Base-by-base conservation (phyloP, 2,113 vertebrate species). In the Otolemur garnettii region DNA sequence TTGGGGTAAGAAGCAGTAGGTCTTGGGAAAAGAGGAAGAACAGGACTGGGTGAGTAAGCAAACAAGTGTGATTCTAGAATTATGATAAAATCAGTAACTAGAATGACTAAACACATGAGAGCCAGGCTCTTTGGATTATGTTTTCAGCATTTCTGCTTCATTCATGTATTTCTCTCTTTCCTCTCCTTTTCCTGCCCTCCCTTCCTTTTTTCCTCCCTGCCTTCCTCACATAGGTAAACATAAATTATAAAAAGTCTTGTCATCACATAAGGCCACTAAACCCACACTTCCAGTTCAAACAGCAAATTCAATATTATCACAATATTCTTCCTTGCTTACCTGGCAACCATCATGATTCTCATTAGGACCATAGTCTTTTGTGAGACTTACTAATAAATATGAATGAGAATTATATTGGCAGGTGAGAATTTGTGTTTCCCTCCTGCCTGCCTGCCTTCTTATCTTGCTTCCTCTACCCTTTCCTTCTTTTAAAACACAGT, bases 371-470 rank as follows among this genome's bases (percentile, higher is more conserved):
- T 83, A 74, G 69, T 62, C 22, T 91, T 94, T 93, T 90, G 35
- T 83, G 55, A 87, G 33, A 90, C 10, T 60, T 93, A 59, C 24
- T 74, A 80, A 74, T 22, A 87, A 75, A 74, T 22, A 87, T 83
- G 38, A 77, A 57, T 74, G 30, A 91, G 35, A 30, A 59, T 26
- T 88, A 90, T 45, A 77, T 77, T 90, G 35, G n/a, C 57, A 96
- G 28, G 81, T 88, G 55, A 55, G 22, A 87, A 66, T 66, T 88
- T 92, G 33, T 64, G 2, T 79, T 88, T 71, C 45, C 13, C 50
- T 5, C 35, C 45, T 88, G 55, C 28, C 11, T 78, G 26, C 6
- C 0, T 18, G 5, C 1, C 11, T 59, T 45, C 22, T 64, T 64
- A 28, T 28, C 11, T 28, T 64, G 35, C 2, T 59, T 14, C n/a